Conservation (phyloP, 2,797 vertebrate species). For the Gymnoscopelus microlampas region DNA sequence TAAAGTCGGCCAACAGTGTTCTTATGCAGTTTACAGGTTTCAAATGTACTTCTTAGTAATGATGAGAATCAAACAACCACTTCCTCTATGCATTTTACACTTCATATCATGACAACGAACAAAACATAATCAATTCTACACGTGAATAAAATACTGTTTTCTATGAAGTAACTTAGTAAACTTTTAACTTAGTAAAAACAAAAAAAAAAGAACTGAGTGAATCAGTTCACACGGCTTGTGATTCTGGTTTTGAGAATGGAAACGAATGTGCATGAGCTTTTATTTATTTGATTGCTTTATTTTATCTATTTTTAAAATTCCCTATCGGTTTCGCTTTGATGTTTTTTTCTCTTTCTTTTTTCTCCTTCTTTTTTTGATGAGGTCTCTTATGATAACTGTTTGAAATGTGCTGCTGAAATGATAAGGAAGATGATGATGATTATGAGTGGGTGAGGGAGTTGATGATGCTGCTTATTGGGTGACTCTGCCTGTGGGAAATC, state of each 20-base stretch:
- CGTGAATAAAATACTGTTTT: constrained; percentile 42
- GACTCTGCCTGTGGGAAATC: constrained; percentile 12
- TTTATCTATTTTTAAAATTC: constrained; percentile 14
- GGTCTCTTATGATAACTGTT: constrained; percentile 16
- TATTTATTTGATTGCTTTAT: constrained; percentile 23
- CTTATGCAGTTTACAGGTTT: constrained; percentile 62
- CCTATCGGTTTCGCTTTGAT: constrained; percentile 6
- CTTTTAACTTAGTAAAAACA: too few species aligned
- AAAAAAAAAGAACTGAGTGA: neutral
- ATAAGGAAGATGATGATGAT: constrained; percentile 5
- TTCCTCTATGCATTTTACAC: constrained; percentile 68
- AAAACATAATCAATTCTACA: constrained; percentile 21
- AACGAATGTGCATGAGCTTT: constrained; percentile 67
- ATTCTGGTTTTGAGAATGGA: constrained; percentile 30
- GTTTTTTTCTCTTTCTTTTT: constrained; percentile 1
- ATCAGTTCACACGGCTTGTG: constrained; percentile 38
- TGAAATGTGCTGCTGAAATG: constrained; percentile 26
- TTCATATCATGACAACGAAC: constrained; percentile 35
- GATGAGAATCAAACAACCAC: constrained; percentile 31
- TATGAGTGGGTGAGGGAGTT: neutral
- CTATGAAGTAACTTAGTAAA: constrained; percentile 57
- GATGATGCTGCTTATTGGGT: constrained; percentile 19
- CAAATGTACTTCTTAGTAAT: constrained; percentile 69
- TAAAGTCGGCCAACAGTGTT: constrained; percentile 38
- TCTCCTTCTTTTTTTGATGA: constrained; percentile 14